phyloP scores from a whole-genome alignment of 2,113 vertebrate species.

The Neodon shergylaensis region DNA sequence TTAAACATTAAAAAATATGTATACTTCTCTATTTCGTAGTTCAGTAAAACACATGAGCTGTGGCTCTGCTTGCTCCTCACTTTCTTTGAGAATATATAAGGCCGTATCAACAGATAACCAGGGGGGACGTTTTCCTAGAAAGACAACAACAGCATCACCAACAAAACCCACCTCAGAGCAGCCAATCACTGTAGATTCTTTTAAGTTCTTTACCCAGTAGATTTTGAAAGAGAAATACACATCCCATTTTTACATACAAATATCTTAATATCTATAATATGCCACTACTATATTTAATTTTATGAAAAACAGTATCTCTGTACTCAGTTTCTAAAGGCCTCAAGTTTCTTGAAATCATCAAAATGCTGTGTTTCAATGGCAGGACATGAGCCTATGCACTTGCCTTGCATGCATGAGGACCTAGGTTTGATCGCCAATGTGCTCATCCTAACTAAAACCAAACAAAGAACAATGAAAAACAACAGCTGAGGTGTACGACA shows the following conservation, averaged over 20 bases:
- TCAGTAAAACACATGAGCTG: constrained; percentile 91
- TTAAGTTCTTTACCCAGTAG: constrained; percentile 4
- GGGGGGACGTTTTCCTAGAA: constrained; percentile 85
- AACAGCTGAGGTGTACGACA: background rate
- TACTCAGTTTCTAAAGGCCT: background rate
- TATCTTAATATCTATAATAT: constrained; percentile 44
- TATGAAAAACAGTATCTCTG: constrained; percentile 27
- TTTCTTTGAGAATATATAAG: constrained; percentile 89
- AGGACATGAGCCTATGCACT: background rate
- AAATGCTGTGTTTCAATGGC: background rate
- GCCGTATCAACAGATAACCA: constrained; percentile 93
- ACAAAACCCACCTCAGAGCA: constrained; percentile 28
- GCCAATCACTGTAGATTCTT: background rate
- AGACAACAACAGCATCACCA: constrained; percentile 6
- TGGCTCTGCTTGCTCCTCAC: constrained; percentile 87
- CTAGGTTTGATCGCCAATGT: background rate
- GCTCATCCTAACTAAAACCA: background rate
- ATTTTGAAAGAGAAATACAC: background rate
- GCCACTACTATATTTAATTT: background rate
- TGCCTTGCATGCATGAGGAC: background rate
- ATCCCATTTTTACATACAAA: constrained; percentile 17
- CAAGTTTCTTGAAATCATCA: constrained; percentile 23
- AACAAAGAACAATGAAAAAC: background rate
- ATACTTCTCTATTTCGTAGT: constrained; percentile 90
- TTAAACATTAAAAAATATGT: constrained; percentile 55